Evolutionary conservation across 2,113 vertebrate genomes (phyloP).

Genomic region (Salvelinus namaycush): DNA sequence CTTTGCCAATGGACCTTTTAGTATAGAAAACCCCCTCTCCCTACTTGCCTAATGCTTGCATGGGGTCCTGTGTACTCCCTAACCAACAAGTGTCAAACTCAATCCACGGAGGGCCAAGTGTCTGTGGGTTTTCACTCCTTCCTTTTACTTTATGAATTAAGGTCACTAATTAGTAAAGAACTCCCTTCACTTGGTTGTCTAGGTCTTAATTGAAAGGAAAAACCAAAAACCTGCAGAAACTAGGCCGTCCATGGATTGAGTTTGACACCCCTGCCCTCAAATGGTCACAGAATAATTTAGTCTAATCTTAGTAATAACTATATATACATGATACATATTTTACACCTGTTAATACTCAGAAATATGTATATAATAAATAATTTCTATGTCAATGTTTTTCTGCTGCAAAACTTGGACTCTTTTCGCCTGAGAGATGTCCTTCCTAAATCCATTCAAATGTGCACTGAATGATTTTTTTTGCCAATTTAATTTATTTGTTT

Average conservation of each 20-base stretch:
- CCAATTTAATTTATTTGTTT: constrained; percentile 56
- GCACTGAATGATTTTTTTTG: constrained; percentile 39
- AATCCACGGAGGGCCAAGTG: no score
- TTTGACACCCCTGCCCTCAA: not conserved
- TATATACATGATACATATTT: constrained; percentile 28
- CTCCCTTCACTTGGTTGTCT: no score
- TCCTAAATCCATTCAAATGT: constrained; percentile 33
- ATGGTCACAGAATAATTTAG: constrained; percentile 26
- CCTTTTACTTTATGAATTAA: no score
- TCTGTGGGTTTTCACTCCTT: no score
- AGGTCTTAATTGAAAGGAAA: no score
- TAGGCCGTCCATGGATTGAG: no score
- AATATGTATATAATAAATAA: constrained; percentile 39
- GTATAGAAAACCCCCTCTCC: not conserved
- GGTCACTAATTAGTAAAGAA: no score
- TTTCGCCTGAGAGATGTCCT: not conserved
- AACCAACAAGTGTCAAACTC: no score
- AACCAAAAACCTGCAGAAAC: no score
- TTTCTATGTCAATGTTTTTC: constrained; percentile 48
- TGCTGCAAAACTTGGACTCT: constrained; percentile 42
- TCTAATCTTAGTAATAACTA: constrained; percentile 35
- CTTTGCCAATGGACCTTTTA: constrained; percentile 11
- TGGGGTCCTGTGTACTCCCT: constrained; percentile 4
- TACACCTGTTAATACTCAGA: constrained; percentile 41
- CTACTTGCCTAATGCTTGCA: constrained; percentile 1